Percentiles rank a stretch among this genome's conserved stretches.
phyloP scores from a whole-genome alignment of 2,113 vertebrate genomes.

The Heliornis fulica region DNA sequence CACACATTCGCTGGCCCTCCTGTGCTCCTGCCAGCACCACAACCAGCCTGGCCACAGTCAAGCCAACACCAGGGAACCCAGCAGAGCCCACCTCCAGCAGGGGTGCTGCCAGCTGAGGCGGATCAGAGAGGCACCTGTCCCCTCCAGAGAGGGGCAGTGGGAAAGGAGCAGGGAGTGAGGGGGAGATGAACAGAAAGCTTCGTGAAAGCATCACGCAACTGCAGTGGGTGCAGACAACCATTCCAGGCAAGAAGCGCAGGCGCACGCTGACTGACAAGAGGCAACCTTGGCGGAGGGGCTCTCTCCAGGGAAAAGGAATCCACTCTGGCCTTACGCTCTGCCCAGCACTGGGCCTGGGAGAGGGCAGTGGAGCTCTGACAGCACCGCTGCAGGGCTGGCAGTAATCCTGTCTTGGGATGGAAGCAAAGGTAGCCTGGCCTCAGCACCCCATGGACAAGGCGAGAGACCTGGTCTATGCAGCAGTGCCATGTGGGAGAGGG shows the following conservation, averaged over 20 bases:
- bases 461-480: not conserved
- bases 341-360: not conserved
- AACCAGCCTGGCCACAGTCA: not conserved
- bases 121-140: not conserved
- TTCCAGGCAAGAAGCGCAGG: not conserved
- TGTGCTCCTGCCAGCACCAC: not conserved
- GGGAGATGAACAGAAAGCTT: conserved; percentile 13
- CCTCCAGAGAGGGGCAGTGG: not conserved
- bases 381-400: not conserved
- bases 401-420: not conserved
- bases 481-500: not conserved
- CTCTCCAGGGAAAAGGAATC: not conserved
- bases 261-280: not conserved
- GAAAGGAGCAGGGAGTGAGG: not conserved
- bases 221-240: not conserved
- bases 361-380: not conserved
- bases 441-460: not conserved
- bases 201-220: not conserved
- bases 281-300: not conserved
- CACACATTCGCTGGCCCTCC: not conserved
- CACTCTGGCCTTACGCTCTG: not conserved
- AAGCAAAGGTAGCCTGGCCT: not conserved
- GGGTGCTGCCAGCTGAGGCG: not conserved
- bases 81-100: not conserved
- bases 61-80: not conserved